phyloP scores from a whole-genome alignment of 2,888 invertebrate species.

The Trissoscelio sp. region DNA sequence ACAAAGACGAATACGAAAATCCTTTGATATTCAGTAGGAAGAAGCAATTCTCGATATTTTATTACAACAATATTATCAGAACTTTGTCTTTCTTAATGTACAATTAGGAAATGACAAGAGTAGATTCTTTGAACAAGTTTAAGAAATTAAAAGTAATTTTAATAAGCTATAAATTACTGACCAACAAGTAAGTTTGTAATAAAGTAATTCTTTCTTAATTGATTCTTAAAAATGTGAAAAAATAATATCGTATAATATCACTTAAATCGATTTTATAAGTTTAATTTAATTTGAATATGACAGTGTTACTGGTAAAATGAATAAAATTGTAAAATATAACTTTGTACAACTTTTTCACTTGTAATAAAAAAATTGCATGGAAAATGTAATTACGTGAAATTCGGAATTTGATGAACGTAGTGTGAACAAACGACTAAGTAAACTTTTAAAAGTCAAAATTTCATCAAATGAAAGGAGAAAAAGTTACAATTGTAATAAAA shows the following conservation, averaged over 20 bases:
- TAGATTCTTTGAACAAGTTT: background rate
- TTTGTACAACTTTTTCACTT: background rate
- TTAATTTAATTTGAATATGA: too few relatives aligned
- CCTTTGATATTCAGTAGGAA: slow-evolving; percentile 75
- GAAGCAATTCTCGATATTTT: slow-evolving; percentile 73
- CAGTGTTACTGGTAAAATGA: too few relatives aligned
- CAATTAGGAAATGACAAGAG: background rate
- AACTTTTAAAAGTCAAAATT: slow-evolving; percentile 1
- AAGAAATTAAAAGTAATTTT: background rate
- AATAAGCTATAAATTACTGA: background rate
- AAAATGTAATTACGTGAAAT: background rate
- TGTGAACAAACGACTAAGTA: background rate
- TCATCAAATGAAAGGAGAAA: background rate
- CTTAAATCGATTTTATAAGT: too few relatives aligned
- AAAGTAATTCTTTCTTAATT: too few relatives aligned
- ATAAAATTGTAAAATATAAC: too few relatives aligned
- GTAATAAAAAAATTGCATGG: background rate
- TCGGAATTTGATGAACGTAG: background rate
- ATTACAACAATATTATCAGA: slow-evolving; percentile 78
- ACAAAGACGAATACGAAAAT: slow-evolving; percentile 57
- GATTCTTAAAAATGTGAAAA: too few relatives aligned
- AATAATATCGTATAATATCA: too few relatives aligned
- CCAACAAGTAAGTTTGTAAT: too few relatives aligned
- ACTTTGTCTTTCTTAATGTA: background rate
- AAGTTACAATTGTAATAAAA: background rate